These are phyloP conservation scores for Anabacerthia variegaticeps DNA, from an alignment of 2,797 vertebrate genomes.

Conservation along the genomic window DNA sequence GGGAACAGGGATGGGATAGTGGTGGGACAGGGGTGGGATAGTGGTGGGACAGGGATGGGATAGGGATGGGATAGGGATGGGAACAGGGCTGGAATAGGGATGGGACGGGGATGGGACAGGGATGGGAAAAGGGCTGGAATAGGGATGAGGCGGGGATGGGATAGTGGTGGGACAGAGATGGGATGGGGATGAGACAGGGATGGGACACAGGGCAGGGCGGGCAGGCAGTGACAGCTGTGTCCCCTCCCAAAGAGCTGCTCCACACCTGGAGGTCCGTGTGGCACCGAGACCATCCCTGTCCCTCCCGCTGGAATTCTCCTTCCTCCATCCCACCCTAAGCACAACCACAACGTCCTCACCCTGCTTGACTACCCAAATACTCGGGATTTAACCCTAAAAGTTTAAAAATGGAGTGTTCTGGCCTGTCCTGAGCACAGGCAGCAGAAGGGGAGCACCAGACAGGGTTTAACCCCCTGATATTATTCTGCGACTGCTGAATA, in stretches of 20 bases:
- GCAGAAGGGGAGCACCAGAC: fast-evolving
- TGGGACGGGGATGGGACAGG: not conserved
- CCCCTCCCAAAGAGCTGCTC: not conserved
- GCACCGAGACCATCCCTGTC: fast-evolving
- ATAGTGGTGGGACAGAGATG: too few relatives aligned
- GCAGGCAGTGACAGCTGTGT: not conserved
- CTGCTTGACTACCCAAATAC: fast-evolving
- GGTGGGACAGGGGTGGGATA: not conserved
- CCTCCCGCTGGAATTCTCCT: too few relatives aligned
- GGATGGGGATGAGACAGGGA: not conserved
- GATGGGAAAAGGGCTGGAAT: not conserved
- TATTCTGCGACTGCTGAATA: not conserved
- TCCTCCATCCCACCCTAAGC: not conserved
- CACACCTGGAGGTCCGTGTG: fast-evolving
- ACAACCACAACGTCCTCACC: not conserved
- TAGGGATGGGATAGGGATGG: not conserved
- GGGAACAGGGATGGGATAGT: not conserved
- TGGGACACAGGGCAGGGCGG: not conserved
- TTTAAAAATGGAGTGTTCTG: fast-evolving
- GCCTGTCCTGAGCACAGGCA: not conserved
- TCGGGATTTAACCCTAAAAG: not conserved
- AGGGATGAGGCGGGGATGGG: not conserved
- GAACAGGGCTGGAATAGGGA: not conserved
- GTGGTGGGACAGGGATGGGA: not conserved
- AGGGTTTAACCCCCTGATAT: not conserved